Percentiles rank a stretch among this genome's conserved stretches.
Evolutionary conservation across 2,888 invertebrate genomes (phyloP).

Genomic region (Oscheius onirici): DNA sequence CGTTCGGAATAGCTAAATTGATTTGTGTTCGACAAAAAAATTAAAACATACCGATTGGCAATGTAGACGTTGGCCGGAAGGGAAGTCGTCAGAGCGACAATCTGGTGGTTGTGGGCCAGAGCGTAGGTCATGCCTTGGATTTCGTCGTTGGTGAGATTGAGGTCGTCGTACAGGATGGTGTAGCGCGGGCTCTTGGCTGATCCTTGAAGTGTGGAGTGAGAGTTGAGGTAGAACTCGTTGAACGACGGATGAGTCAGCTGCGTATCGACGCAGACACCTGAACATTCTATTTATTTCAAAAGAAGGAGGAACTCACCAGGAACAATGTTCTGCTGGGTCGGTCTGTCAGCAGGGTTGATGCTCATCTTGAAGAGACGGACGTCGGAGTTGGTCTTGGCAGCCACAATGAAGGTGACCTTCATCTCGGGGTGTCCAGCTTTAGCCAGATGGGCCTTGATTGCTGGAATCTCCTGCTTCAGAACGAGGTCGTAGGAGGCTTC

Average conservation of each 20-base stretch:
- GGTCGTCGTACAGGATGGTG: constrained; percentile 62
- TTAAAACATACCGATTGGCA: constrained; percentile 55
- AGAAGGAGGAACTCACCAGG: background rate
- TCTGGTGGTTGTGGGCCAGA: constrained; percentile 63
- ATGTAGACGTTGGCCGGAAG: constrained; percentile 66
- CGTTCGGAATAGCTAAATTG: constrained; percentile 41
- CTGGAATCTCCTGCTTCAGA: constrained; percentile 56
- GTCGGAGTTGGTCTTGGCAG: constrained; percentile 53
- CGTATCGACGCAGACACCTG: constrained; percentile 63
- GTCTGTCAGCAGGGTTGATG: background rate
- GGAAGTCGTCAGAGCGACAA: constrained; percentile 56
- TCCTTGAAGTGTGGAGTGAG: constrained; percentile 68
- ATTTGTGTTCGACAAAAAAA: too few species aligned
- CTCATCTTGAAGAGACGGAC: constrained; percentile 45
- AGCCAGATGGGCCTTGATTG: constrained; percentile 45
- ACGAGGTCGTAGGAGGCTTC: constrained; percentile 48
- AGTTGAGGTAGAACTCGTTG: constrained; percentile 65
- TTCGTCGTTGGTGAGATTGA: constrained; percentile 47
- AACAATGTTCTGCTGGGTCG: background rate
- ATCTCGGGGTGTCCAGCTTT: constrained; percentile 21
- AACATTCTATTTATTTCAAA: constrained; percentile 52
- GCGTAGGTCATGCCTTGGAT: constrained; percentile 57
- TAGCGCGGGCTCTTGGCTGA: constrained; percentile 65
- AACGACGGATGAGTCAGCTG: constrained; percentile 51
- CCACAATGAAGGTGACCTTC: constrained; percentile 54